Evolutionary conservation across 2,888 invertebrate genomes (phyloP), one percentile per base, ranked within the genome.

Genomic region (Chalcosyrphus nemorum): DNA sequence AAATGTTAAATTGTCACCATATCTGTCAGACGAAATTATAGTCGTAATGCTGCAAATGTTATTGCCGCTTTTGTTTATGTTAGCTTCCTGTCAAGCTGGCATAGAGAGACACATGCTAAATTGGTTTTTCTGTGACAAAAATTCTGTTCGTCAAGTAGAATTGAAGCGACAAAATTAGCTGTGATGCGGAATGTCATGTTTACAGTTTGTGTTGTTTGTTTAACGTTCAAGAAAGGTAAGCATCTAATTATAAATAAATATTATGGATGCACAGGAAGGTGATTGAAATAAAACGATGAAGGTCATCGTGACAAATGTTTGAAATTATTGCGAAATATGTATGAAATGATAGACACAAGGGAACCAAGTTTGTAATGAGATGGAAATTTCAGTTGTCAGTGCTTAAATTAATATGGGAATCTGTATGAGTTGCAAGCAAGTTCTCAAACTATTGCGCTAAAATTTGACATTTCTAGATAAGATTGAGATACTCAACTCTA

Each of bases 1-100:
- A n/a, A 43, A 2, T 29, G 43, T 7, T 56, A 24, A 61, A 72
- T 41, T 70, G 76, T 81, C 81, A 70, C 15, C 56, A 7, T 52
- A 41, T 7, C 61, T 81, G 75, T 75, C 81, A 61, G 54, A 68
- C 13, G 24, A 6, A 45, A 54, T 61, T 68, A 41, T 75, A 29
- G 45, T 45, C 54, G 57, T 15, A 59, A 54, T 68, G 74, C 52
- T 52, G 27, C 27, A 29, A 15, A 24, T 41, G 38, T 29, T 61
- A 54, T 59, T 66, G 27, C 52, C 59, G 43, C 52, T 4, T 57
- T 50, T 29, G 32, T 59, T 54, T 57, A 35, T 9, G 43, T 38
- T 56, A n/a, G 13, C 19, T 68, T 54, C n/a, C 24, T 54, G 66
- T 74, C 56, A 24, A 27, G n/a, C 50, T 47, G n/a, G 21, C 19